Percentiles rank a stretch among this genome's conserved stretches.
phyloP scores from a whole-genome alignment of 2,888 invertebrate species.

The Anthoptus insignis region DNA sequence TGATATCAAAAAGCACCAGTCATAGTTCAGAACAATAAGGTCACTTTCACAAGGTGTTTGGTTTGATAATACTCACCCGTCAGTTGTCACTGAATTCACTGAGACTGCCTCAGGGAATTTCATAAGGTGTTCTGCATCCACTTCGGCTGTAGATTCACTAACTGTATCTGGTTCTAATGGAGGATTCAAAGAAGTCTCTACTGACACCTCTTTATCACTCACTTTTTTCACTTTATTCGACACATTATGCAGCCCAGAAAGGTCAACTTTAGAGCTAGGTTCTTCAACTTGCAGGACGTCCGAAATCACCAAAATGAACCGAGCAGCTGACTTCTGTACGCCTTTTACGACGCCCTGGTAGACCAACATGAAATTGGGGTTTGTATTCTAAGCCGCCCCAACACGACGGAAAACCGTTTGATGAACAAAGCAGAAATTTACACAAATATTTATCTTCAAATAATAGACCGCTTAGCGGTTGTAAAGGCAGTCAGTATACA shows the following conservation, averaged over 20 bases:
- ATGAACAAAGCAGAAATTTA: too few relatives aligned
- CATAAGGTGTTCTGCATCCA: conserved; percentile 67
- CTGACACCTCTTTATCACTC: conserved; percentile 21
- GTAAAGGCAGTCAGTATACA: too few relatives aligned
- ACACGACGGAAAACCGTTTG: too few relatives aligned
- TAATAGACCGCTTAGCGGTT: too few relatives aligned
- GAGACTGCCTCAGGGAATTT: conserved; percentile 82
- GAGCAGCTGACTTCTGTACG: conserved; percentile 84
- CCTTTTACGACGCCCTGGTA: too few relatives aligned
- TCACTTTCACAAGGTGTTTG: conserved; percentile 46
- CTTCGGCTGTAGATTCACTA: conserved; percentile 43
- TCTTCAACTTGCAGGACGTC: conserved; percentile 80
- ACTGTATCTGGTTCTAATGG: conserved; percentile 42
- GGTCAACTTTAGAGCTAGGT: conserved; percentile 64
- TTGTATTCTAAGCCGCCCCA: too few relatives aligned
- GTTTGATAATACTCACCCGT: conserved; percentile 76
- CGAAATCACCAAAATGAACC: conserved; percentile 86
- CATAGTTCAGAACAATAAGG: conserved; percentile 29
- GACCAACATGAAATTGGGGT: too few relatives aligned
- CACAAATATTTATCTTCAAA: too few relatives aligned
- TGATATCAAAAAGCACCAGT: conserved; percentile 7
- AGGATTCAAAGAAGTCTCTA: conserved; percentile 8
- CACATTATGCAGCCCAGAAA: conserved; percentile 78
- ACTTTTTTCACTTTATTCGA: conserved; percentile 53
- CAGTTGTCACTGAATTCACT: conserved; percentile 85